Base-by-base conservation (phyloP, 2,113 vertebrate species). In the Clarias magur region DNA sequence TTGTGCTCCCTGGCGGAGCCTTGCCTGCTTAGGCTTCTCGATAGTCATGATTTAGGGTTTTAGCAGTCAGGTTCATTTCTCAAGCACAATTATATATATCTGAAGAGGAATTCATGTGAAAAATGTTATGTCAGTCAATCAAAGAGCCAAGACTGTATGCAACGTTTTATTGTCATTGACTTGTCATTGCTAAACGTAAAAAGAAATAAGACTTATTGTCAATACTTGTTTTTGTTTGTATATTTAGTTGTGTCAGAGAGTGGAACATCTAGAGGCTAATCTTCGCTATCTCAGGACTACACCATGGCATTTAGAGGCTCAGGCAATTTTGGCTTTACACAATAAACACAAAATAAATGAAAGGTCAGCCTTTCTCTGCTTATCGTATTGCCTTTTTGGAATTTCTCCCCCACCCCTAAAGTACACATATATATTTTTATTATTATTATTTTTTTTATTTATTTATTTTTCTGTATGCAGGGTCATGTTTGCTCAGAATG, bases 291-390 rank as follows among this genome's bases (percentile, higher is more conserved):
- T 89, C 75, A 88, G 65, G 83, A 83, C 88, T 88, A 84, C 27
- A 70, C 76, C 72, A 19, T 88, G 87, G 83, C 90, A 92, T 91
- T 92, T 91, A 48, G 42, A 85, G 83, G 86, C 78, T 87, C 82
- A 19, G 63, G 65, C 85, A 91, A 86, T 83, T 76, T 87, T 87
- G 86, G 54, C 70, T 42, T 88, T 73, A 83, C 85, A 90, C 87
- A 90, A 88, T 88, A 87, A 90, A 72, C 80, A 84, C 85, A 90
- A 89, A 88, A 88, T 88, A 91, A 90, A 87, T n/a, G 83, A 90
- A 91, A 90, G 88, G 89, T 91, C 84, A 89, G 78, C 53, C 83
- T 79, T 87, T 85, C 89, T 83, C 82, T 82, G 63, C 70, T 90
- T 87, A 91, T 92, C 84, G 59, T 59, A 83, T 86, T 88, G 88